Conservation (phyloP, 2,797 vertebrate species). For the Pelodytes ibericus region DNA sequence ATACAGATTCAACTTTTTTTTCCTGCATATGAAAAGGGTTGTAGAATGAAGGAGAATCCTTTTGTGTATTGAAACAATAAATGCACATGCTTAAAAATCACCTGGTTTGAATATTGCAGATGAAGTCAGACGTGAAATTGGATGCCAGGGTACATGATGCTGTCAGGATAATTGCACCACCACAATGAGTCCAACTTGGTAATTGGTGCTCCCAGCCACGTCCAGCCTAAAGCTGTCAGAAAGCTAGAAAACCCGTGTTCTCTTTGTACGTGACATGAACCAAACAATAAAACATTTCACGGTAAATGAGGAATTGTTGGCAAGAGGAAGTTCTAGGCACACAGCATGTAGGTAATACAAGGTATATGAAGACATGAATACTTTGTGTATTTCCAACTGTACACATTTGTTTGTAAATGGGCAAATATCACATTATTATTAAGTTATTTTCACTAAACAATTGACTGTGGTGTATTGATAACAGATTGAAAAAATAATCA, state of each 20-base stretch:
- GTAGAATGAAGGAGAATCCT: background rate
- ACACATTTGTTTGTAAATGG: no score
- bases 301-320: background rate
- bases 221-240: slow-evolving; percentile 14
- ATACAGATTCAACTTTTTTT: no score
- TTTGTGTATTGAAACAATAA: slow-evolving; percentile 4
- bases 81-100: slow-evolving; percentile 14
- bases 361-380: background rate
- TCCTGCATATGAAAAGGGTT: background rate
- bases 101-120: slow-evolving; percentile 31
- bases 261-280: slow-evolving; percentile 1
- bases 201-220: slow-evolving; percentile 25
- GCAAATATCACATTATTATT: no score
- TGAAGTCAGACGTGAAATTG: slow-evolving; percentile 28
- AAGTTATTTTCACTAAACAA: no score
- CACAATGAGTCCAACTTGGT: slow-evolving; percentile 5
- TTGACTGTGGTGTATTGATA: no score
- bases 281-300: slow-evolving; percentile 10
- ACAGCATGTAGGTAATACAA: background rate
- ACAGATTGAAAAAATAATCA: no score
- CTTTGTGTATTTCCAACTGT: background rate
- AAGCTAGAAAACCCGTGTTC: background rate
- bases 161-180: slow-evolving; percentile 27
- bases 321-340: background rate
- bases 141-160: slow-evolving; percentile 11